These are phyloP conservation scores for Clarias magur DNA, from an alignment of 2,113 vertebrate species.

Conservation along the genomic window DNA sequence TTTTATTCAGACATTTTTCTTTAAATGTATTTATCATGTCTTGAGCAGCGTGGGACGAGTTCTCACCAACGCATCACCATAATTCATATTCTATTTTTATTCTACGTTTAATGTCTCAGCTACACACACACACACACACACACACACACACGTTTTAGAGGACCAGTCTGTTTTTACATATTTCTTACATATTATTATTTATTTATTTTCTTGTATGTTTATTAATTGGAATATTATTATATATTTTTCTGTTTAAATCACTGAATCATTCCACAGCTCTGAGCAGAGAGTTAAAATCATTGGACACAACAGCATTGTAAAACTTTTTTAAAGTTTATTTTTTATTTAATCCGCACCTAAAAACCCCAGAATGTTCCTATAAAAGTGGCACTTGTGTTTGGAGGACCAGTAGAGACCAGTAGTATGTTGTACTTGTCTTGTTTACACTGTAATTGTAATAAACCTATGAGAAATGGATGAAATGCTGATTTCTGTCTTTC, in stretches of 20 bases:
- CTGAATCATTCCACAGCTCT: background rate
- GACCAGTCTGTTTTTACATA: background rate
- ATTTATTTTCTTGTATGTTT: background rate
- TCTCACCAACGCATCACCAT: background rate
- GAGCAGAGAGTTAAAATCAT: background rate
- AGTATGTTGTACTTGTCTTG: background rate
- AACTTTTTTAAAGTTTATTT: background rate
- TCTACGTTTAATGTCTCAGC: background rate
- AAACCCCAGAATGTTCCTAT: background rate
- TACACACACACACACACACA: background rate
- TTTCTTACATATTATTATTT: background rate
- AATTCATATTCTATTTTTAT: background rate
- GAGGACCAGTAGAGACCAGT: background rate
- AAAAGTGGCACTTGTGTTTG: background rate
- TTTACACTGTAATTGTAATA: background rate
- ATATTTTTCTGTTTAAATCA: background rate
- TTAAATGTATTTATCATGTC: background rate
- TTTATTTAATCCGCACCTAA: background rate
- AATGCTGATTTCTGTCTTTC: background rate
- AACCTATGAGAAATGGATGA: background rate
- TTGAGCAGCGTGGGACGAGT: background rate
- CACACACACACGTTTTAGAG: background rate
- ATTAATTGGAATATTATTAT: background rate
- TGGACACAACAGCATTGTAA: background rate
- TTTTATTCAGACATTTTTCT: background rate